phyloP scores from a whole-genome alignment of 2,113 vertebrate genomes.

The Nesoenas mayeri region DNA sequence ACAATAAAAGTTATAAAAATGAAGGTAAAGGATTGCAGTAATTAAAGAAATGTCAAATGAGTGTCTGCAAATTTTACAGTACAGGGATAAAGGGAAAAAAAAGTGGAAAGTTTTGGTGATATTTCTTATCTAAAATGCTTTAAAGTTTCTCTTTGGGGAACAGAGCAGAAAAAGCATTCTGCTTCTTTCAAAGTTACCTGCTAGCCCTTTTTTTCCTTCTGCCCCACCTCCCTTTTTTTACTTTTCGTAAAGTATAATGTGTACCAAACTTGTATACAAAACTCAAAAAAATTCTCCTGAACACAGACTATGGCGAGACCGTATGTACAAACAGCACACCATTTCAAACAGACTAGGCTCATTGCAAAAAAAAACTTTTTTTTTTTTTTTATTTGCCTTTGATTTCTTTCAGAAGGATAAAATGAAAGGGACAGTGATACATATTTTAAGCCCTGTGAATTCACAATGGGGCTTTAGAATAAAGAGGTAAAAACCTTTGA shows the following conservation, averaged over 20 bases:
- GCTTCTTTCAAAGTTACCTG: constrained; percentile 30
- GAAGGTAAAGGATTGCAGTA: not conserved
- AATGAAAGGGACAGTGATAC: constrained; percentile 99
- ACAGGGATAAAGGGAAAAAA: accelerated
- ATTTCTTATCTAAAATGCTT: not conserved
- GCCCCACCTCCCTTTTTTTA: accelerated
- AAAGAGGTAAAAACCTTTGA: constrained; percentile 98
- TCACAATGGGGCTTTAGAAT: constrained; percentile 96
- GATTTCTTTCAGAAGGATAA: constrained; percentile 92
- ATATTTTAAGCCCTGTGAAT: constrained; percentile 96
- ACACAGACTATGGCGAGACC: constrained; percentile 77
- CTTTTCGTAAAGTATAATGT: not conserved
- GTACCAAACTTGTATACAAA: constrained; percentile 46
- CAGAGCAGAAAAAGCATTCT: not conserved
- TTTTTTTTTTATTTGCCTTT: constrained; percentile 82
- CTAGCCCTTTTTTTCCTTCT: not conserved
- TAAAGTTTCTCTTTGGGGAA: constrained; percentile 7
- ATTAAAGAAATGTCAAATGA: not conserved
- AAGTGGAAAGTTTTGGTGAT: not conserved
- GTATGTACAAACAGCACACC: constrained; percentile 78
- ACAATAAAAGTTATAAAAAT: not conserved
- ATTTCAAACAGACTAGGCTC: constrained; percentile 88
- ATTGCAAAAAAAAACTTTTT: constrained; percentile 73
- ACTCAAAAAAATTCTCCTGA: constrained; percentile 63
- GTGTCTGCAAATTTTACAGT: not conserved